A percentile compares a stretch with the other conserved stretches of the same genome.
phyloP scores from a whole-genome alignment of 2,797 vertebrate genomes.

The Mormyrops boulengeri region DNA sequence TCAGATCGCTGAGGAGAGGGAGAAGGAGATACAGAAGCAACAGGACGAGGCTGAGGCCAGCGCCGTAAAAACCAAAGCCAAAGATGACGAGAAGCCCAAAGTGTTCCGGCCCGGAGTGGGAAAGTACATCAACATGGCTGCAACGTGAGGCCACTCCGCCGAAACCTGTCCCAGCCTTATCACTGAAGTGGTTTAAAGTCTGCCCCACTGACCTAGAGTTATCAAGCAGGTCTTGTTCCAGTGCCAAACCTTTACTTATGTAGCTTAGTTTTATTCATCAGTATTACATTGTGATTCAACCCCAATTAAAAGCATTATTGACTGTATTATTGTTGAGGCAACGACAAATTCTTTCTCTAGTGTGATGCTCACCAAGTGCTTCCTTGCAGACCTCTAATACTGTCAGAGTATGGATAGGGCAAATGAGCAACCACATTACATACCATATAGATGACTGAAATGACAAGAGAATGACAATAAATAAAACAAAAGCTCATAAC shows the following conservation, averaged over 20 bases:
- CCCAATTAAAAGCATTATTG: too few relatives aligned
- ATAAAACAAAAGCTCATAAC: background rate
- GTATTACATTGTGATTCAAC: too few relatives aligned
- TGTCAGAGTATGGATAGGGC: background rate
- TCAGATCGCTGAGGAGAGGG: constrained; percentile 81
- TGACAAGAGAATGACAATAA: background rate
- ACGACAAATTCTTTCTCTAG: too few relatives aligned
- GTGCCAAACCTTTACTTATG: too few relatives aligned
- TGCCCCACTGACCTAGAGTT: too few relatives aligned
- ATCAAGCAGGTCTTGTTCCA: too few relatives aligned
- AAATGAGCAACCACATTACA: background rate
- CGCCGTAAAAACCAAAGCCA: constrained; percentile 52
- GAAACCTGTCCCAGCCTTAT: background rate
- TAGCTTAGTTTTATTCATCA: too few relatives aligned
- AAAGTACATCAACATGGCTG: constrained; percentile 85
- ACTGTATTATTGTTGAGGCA: too few relatives aligned
- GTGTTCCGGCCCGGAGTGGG: constrained; percentile 82
- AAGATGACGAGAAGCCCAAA: constrained; percentile 66
- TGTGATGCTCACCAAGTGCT: too few relatives aligned
- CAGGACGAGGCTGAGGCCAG: constrained; percentile 63
- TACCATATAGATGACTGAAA: background rate
- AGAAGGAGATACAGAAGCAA: constrained; percentile 64
- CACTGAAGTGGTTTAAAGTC: background rate
- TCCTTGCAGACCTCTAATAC: background rate
- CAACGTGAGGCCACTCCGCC: constrained; percentile 59